Evolutionary conservation across 1,140 invertebrate genomes (phyloP).

Genomic region (Venustaconcha ellipsiformis): DNA sequence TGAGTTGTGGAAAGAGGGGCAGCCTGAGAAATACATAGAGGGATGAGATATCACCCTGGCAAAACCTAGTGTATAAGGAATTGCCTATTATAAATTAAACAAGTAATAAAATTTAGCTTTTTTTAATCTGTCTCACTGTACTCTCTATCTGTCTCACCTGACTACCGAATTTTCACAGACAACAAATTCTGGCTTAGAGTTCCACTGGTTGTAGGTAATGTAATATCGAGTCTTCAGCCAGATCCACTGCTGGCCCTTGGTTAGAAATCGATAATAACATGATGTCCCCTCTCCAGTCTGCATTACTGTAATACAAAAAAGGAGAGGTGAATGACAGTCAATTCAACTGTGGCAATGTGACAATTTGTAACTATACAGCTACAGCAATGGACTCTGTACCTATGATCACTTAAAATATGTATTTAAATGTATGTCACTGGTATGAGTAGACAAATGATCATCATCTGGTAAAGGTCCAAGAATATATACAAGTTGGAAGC

Average conservation of each 20-base stretch:
- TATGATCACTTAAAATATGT: neutral
- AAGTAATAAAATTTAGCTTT: no score
- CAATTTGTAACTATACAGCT: neutral
- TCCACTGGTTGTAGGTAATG: conserved; percentile 96
- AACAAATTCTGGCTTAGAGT: conserved; percentile 95
- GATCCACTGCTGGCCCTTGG: conserved; percentile 97
- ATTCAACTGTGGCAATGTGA: neutral
- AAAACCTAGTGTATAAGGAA: neutral
- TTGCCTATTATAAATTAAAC: no score
- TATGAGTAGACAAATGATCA: neutral
- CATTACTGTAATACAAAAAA: conserved; percentile 78
- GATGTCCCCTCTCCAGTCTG: conserved; percentile 93
- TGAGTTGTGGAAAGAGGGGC: no score
- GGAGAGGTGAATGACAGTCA: neutral
- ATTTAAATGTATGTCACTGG: neutral
- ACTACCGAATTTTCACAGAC: conserved; percentile 94
- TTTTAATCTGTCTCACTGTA: no score
- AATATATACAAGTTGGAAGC: neutral
- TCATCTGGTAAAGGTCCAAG: neutral
- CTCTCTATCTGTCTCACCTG: conserved; percentile 71
- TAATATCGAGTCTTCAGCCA: conserved; percentile 94
- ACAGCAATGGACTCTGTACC: neutral
- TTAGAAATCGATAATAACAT: conserved; percentile 92
- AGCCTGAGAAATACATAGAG: neutral
- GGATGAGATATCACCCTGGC: neutral